Evolutionary conservation across 35 echinoderm and acorn worm species (phyloP).

Genomic region (Heliocidaris tuberculata): DNA sequence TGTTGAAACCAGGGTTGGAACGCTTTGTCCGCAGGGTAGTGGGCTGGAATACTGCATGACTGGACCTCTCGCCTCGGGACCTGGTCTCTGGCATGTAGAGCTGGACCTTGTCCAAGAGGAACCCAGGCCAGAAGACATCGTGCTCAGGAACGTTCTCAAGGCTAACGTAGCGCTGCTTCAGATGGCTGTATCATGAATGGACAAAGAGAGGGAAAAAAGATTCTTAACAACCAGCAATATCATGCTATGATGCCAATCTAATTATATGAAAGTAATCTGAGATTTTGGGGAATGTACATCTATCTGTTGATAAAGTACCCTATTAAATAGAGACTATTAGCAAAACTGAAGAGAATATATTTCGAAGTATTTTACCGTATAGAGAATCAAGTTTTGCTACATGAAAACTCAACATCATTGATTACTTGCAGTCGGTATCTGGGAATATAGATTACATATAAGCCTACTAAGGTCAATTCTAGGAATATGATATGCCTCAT

Average conservation of each 20-base stretch:
- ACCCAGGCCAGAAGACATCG: slow-evolving; percentile 88
- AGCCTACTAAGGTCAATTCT: too few relatives aligned
- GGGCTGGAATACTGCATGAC: slow-evolving; percentile 25
- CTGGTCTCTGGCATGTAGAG: slow-evolving; percentile 72
- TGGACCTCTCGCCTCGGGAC: neutral
- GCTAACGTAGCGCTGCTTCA: slow-evolving; percentile 81
- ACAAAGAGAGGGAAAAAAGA: slow-evolving; percentile 43
- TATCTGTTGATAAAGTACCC: too few relatives aligned
- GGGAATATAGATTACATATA: too few relatives aligned
- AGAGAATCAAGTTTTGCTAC: too few relatives aligned
- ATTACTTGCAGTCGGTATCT: too few relatives aligned
- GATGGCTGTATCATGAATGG: slow-evolving; percentile 66
- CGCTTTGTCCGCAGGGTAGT: slow-evolving; percentile 48
- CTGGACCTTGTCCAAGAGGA: slow-evolving; percentile 86
- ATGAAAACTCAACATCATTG: too few relatives aligned
- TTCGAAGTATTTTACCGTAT: too few relatives aligned
- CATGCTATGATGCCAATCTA: neutral
- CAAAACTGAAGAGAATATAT: too few relatives aligned
- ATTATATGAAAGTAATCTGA: too few relatives aligned
- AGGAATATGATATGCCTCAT: too few relatives aligned
- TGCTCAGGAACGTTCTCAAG: slow-evolving; percentile 55
- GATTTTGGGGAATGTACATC: too few relatives aligned
- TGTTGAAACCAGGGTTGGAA: slow-evolving; percentile 60
- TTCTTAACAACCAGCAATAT: neutral
- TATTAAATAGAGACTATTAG: too few relatives aligned